These are phyloP conservation scores for Hiodon alosoides DNA, from an alignment of 2,113 vertebrate species.

Conservation along the genomic window DNA sequence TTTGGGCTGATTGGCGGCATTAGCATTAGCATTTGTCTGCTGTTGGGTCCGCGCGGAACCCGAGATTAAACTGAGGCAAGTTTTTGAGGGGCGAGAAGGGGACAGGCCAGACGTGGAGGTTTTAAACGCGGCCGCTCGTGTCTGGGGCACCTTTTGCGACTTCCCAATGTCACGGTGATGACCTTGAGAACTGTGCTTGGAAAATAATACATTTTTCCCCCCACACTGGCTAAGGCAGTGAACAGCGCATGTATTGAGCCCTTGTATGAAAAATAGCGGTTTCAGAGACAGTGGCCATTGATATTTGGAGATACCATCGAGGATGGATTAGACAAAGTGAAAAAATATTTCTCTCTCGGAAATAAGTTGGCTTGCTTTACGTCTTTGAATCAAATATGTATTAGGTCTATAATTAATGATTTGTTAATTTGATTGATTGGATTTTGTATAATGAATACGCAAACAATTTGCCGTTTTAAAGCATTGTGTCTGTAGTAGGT, in stretches of 20 bases:
- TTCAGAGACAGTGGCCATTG: slow-evolving; percentile 54
- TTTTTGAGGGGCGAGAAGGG: not conserved
- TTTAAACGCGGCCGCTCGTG: slow-evolving; percentile 6
- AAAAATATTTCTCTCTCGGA: slow-evolving; percentile 55
- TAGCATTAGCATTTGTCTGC: slow-evolving; percentile 63
- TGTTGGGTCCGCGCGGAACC: slow-evolving; percentile 39
- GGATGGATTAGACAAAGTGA: slow-evolving; percentile 36
- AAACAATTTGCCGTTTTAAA: slow-evolving; percentile 65
- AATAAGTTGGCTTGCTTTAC: slow-evolving; percentile 53
- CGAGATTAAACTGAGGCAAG: not conserved
- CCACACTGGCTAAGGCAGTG: not conserved
- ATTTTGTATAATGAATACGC: slow-evolving; percentile 56
- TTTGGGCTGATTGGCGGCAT: slow-evolving; percentile 88
- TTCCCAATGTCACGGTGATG: slow-evolving; percentile 41
- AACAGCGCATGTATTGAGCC: slow-evolving; percentile 40
- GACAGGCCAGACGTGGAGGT: not conserved
- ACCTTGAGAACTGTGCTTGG: slow-evolving; percentile 40
- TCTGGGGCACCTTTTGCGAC: slow-evolving; percentile 4
- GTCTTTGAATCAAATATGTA: slow-evolving; percentile 57
- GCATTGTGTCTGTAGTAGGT: slow-evolving; percentile 46
- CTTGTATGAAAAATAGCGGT: slow-evolving; percentile 48
- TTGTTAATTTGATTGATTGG: slow-evolving; percentile 56
- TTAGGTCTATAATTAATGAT: slow-evolving; percentile 59
- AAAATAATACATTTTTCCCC: slow-evolving; percentile 22
- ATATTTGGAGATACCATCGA: slow-evolving; percentile 34